Evolutionary conservation across 2,888 invertebrate genomes (phyloP), one percentile per base, ranked within the genome.

Genomic region (Acrobasis suavella): DNA sequence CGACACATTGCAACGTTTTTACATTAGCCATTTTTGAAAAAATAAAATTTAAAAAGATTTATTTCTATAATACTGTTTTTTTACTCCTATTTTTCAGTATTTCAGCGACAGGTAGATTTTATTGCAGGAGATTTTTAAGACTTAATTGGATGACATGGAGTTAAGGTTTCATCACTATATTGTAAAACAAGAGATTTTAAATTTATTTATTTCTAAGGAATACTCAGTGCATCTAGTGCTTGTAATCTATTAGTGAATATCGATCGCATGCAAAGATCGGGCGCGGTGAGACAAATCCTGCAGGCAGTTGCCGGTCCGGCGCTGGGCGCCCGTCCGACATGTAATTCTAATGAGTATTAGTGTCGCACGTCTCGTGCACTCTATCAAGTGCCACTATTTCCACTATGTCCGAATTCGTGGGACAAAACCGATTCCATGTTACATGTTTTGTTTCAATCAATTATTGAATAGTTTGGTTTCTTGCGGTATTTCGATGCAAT

Each of bases 301-400:
- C 32, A 32, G 32, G 32, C 32, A 32, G 32, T 7, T 72, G 65
- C 66, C 50, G 69, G 67, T 60, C 65, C 65, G 62, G 69, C 59
- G 66, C 61, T 56, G 22, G 68, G 63, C 73, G 76, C 74, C 73
- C 76, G 76, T 86, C 85, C 86, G 87, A 78, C 85, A 90, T 91
- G 91, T 91, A 90, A 91, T 89, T 91, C 90, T 91, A 91, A 91
- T 91, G 91, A 91, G 91, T 89, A 91, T 91, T 91, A 91, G 87
- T 84, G 86, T 85, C 85, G 83, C 84, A 78, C 83, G 81, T 86
- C 85, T 79, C 75, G 77, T 73, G 72, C 72, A 72, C 75, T 76
- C 72, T 74, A 73, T 73, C 72, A 69, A 76, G 71, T 72, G 70
- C 76, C 76, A 74, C 76, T 74, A 74, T 81, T 80, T 80, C 72